These are phyloP conservation scores for Thera britannica DNA, from an alignment of 2,888 invertebrate species.

Conservation along the genomic window DNA sequence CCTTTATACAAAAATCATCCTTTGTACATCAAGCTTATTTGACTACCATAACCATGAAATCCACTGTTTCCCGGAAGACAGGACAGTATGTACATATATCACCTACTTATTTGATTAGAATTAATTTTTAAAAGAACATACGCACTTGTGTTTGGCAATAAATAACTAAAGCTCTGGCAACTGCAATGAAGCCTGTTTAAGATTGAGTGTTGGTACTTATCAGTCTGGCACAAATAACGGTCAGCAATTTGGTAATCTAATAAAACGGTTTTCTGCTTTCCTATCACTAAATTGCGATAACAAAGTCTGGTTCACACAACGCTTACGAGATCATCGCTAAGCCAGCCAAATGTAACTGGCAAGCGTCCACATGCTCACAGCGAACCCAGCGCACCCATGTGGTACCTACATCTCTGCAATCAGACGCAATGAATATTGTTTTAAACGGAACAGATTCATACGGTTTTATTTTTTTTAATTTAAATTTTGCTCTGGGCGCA, in stretches of 20 bases:
- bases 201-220: neutral
- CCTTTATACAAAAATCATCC: no score
- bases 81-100: no score
- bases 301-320: slow-evolving; percentile 43
- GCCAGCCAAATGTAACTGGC: slow-evolving; percentile 45
- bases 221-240: slow-evolving; percentile 1
- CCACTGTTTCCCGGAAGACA: no score
- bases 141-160: no score
- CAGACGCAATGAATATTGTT: slow-evolving; percentile 29
- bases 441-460: slow-evolving; percentile 21
- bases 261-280: slow-evolving; percentile 32
- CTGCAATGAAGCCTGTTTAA: no score
- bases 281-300: slow-evolving; percentile 38
- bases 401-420: slow-evolving; percentile 22
- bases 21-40: no score
- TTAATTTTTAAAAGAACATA: no score
- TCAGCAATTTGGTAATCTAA: slow-evolving; percentile 27
- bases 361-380: slow-evolving; percentile 38
- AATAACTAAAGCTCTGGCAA: no score
- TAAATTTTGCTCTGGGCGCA: neutral
- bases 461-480: slow-evolving; percentile 5
- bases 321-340: slow-evolving; percentile 42
- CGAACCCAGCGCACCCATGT: slow-evolving; percentile 30
- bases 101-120: no score
- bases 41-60: no score